Conservation (phyloP, 2,797 vertebrate species). For the Syndactyla subalaris region DNA sequence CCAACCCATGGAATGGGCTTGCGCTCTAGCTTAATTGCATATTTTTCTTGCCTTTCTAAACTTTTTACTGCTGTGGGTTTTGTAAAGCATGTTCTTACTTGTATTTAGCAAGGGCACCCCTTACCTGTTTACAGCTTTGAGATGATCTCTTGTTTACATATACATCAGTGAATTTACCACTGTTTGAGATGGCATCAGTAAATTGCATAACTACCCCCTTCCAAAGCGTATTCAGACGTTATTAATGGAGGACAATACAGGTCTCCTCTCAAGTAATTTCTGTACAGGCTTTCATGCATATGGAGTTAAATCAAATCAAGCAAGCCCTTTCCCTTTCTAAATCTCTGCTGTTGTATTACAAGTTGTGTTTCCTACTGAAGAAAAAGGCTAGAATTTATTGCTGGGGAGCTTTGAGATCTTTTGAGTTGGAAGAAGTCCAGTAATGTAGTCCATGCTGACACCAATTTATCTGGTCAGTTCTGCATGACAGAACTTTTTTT, state of each 20-base stretch:
- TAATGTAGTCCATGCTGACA: background rate
- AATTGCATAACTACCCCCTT: constrained; percentile 38
- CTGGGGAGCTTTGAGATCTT: background rate
- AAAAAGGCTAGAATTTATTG: background rate
- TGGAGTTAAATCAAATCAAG: background rate
- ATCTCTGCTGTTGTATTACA: background rate
- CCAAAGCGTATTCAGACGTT: background rate
- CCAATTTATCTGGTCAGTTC: background rate
- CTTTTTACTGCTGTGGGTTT: background rate
- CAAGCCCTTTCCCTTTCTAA: background rate
- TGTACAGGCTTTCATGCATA: background rate
- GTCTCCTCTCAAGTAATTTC: background rate
- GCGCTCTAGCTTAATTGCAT: background rate
- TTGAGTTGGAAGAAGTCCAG: background rate
- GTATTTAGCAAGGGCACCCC: background rate
- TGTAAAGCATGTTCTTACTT: background rate
- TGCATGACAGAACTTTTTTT: background rate
- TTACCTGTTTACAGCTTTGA: background rate
- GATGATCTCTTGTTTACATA: background rate
- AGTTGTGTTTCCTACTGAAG: background rate
- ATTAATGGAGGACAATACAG: background rate
- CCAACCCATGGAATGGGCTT: background rate
- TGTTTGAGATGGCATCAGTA: background rate
- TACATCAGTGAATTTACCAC: background rate
- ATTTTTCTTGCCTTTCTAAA: background rate